These are phyloP conservation scores for Platorchestia sp. DNA, from an alignment of 1,140 invertebrate genomes.

Conservation along the genomic window DNA sequence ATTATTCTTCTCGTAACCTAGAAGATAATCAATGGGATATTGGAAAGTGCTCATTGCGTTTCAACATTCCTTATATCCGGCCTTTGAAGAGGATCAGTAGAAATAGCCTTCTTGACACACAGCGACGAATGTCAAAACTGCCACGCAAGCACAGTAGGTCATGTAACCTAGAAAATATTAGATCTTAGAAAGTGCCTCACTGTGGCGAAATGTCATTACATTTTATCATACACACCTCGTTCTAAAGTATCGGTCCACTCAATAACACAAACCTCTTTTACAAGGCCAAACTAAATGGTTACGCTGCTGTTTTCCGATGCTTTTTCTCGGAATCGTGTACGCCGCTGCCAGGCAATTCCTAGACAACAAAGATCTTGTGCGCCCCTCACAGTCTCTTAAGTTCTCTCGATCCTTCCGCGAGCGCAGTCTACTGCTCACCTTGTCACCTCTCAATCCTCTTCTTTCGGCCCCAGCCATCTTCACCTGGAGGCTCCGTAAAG, in stretches of 20 bases:
- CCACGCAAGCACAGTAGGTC: neutral
- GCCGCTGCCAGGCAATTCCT: neutral
- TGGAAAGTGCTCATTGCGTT: neutral
- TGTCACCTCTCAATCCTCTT: conserved; percentile 36
- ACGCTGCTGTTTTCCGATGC: neutral
- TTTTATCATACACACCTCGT: neutral
- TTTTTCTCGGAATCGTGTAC: neutral
- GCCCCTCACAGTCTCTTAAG: neutral
- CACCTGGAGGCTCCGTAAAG: conserved; percentile 42
- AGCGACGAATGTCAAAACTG: neutral
- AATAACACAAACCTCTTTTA: neutral
- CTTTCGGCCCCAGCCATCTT: conserved; percentile 41
- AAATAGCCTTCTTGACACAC: neutral
- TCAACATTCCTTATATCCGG: neutral
- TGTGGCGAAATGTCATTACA: neutral
- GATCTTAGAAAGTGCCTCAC: neutral
- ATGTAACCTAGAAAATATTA: neutral
- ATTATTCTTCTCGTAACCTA: neutral
- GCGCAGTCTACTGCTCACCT: no score
- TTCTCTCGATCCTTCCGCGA: no score
- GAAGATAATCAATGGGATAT: neutral
- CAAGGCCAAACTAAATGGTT: neutral
- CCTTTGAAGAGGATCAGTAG: neutral
- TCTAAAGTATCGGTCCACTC: neutral
- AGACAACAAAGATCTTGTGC: neutral